These are phyloP conservation scores for Taurulus bubalis DNA, from an alignment of 2,113 vertebrate species.

Conservation along the genomic window DNA sequence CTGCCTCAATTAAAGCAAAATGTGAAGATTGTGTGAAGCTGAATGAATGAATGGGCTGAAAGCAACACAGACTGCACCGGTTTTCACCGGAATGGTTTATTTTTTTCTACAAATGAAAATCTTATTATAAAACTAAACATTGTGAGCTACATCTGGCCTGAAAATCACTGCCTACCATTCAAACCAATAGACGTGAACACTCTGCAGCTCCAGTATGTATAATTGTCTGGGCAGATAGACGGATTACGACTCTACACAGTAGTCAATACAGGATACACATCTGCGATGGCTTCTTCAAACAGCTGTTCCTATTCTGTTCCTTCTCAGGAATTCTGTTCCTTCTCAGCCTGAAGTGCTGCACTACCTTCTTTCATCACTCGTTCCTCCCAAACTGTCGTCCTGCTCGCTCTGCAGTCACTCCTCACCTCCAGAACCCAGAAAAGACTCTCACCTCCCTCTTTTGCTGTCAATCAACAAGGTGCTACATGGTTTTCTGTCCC, in stretches of 20 bases:
- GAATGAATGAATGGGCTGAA: too few species aligned
- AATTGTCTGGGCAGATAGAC: background rate
- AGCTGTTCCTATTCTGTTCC: constrained; percentile 24
- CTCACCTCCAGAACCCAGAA: background rate
- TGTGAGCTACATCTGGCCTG: background rate
- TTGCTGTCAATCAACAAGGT: background rate
- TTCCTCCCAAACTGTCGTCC: background rate
- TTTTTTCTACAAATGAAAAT: too few species aligned
- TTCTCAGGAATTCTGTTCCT: background rate
- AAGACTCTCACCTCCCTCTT: background rate
- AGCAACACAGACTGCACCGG: too few species aligned
- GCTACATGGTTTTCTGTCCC: background rate
- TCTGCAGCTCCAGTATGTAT: background rate
- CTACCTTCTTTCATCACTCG: background rate
- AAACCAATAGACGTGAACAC: background rate
- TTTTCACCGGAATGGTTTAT: too few species aligned
- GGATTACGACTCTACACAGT: background rate
- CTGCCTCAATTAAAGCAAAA: too few species aligned
- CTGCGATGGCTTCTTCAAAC: background rate
- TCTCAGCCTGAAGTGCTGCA: background rate
- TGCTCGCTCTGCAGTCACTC: background rate
- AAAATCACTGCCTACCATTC: background rate
- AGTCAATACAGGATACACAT: background rate
- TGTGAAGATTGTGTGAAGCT: too few species aligned
- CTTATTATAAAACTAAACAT: background rate